A percentile compares a stretch with the other conserved stretches of the same genome.
Conservation (phyloP, 2,888 invertebrate species). For the Strigamia maritima region DNA sequence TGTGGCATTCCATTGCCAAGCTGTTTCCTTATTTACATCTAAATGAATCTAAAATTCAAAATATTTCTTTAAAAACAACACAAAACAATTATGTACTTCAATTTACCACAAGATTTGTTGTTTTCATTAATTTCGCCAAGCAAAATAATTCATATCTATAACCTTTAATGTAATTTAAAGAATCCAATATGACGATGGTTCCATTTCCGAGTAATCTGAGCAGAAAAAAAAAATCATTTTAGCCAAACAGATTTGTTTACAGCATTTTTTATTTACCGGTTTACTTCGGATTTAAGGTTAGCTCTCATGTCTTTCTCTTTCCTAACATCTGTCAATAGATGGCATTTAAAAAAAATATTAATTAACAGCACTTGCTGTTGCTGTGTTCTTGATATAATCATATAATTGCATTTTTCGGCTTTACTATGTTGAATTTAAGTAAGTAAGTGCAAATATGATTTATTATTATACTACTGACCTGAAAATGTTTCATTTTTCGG, state of each 20-base stretch:
- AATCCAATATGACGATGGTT: constrained; percentile 84
- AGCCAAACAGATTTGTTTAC: neutral
- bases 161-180: constrained; percentile 93
- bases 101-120: constrained; percentile 75
- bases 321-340: constrained; percentile 62
- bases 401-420: no score
- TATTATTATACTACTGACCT: neutral
- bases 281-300: constrained; percentile 76
- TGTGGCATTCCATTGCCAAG: constrained; percentile 69
- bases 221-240: constrained; percentile 38
- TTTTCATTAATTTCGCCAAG: constrained; percentile 80
- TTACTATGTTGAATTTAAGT: no score
- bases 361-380: neutral
- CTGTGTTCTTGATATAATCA: no score
- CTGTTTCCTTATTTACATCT: constrained; percentile 68
- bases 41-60: constrained; percentile 61
- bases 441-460: no score
- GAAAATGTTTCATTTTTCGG: neutral
- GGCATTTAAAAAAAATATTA: neutral
- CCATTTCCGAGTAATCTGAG: constrained; percentile 64
- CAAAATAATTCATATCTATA: constrained; percentile 94
- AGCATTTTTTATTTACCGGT: constrained; percentile 55
- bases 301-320: constrained; percentile 82
- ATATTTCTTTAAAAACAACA: neutral
- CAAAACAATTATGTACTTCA: constrained; percentile 43